Conservation (phyloP, 2,113 vertebrate species). For the Sitta europaea region DNA sequence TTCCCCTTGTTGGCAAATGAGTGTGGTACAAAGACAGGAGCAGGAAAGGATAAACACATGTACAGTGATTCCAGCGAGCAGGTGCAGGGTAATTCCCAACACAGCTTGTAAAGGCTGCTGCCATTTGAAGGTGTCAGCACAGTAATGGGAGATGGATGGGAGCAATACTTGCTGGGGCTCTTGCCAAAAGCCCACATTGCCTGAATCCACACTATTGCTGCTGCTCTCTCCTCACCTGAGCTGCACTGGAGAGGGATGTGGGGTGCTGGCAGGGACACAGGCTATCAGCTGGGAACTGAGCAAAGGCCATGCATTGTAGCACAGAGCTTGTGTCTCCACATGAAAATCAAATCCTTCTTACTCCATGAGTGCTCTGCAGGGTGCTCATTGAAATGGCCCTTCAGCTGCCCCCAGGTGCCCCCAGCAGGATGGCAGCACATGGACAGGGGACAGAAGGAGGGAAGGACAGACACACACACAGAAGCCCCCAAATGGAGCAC, state of each 20-base stretch:
- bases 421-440: not conserved
- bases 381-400: not conserved
- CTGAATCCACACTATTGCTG: not conserved
- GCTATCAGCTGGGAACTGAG: not conserved
- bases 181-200: not conserved
- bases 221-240: not conserved
- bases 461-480: not conserved
- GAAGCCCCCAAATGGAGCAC: accelerated
- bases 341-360: not conserved
- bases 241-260: not conserved
- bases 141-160: slow-evolving; percentile 25
- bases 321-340: not conserved
- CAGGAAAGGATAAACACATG: not conserved
- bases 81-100: not conserved
- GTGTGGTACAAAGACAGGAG: not conserved
- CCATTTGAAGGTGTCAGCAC: not conserved
- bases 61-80: not conserved
- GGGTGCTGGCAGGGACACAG: not conserved
- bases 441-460: not conserved
- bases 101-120: not conserved
- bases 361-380: not conserved
- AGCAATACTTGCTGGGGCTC: not conserved
- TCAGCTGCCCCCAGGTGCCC: not conserved
- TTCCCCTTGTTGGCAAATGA: not conserved
- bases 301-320: not conserved